Conservation (phyloP, 2,797 vertebrate species). For the Anniella stebbinsi region DNA sequence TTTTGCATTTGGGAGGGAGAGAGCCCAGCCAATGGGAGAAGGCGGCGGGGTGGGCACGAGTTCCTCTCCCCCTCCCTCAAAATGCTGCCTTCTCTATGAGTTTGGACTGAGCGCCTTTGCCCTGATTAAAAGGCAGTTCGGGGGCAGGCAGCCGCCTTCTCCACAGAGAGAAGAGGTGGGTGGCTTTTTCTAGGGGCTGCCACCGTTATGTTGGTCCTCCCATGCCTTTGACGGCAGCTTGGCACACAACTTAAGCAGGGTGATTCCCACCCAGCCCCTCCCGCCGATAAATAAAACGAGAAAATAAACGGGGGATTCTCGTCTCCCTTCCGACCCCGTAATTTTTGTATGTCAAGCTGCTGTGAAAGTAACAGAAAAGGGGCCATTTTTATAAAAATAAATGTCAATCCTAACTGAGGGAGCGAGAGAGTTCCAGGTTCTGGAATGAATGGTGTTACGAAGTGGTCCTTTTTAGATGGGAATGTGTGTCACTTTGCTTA, state of each 20-base stretch:
- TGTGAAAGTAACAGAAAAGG: neutral
- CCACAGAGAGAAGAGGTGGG: neutral
- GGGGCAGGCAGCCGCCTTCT: neutral
- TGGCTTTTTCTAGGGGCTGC: too few species aligned
- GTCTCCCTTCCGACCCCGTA: neutral
- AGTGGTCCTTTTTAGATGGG: neutral
- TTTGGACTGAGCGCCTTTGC: neutral
- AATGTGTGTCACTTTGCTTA: neutral
- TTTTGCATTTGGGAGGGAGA: neutral
- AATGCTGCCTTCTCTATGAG: neutral
- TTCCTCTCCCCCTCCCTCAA: neutral
- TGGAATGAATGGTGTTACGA: neutral
- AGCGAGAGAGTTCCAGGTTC: neutral
- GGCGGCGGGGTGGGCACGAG: neutral
- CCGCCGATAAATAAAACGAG: neutral
- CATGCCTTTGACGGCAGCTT: neutral
- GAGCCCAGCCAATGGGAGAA: neutral
- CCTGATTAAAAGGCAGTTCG: neutral
- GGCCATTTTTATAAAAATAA: too few species aligned
- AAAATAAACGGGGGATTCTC: too few species aligned
- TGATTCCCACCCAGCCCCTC: neutral
- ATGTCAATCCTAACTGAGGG: neutral
- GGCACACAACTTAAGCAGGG: neutral
- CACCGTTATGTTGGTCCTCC: neutral
- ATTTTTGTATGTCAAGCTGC: neutral